phyloP scores from a whole-genome alignment of 1,140 invertebrate genomes.

The Luehdorfia chinensis region DNA sequence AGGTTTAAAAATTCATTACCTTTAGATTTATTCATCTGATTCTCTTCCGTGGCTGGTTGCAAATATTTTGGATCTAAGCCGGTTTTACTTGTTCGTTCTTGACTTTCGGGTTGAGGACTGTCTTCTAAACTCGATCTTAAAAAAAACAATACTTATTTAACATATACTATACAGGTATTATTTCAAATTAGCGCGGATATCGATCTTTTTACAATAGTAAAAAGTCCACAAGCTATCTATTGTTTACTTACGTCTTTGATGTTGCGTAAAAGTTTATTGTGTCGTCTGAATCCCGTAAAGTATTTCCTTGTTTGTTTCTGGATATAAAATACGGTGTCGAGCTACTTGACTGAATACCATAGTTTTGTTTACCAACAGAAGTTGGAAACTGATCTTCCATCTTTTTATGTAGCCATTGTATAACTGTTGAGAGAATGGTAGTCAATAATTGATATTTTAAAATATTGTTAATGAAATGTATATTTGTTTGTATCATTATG shows the following conservation, averaged over 20 bases:
- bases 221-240: too few relatives aligned
- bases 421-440: slow-evolving; percentile 50
- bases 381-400: slow-evolving; percentile 43
- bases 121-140: slow-evolving; percentile 57
- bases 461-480: too few relatives aligned
- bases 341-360: slow-evolving; percentile 39
- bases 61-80: slow-evolving; percentile 71
- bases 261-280: slow-evolving; percentile 68
- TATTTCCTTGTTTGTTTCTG: slow-evolving; percentile 35
- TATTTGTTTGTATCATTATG: too few relatives aligned
- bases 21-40: slow-evolving; percentile 28
- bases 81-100: slow-evolving; percentile 27
- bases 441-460: too few relatives aligned
- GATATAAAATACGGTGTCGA: slow-evolving; percentile 60
- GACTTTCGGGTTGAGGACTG: slow-evolving; percentile 31
- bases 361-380: slow-evolving; percentile 24
- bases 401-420: slow-evolving; percentile 75
- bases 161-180: too few relatives aligned
- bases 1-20: too few relatives aligned
- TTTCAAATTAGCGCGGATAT: too few relatives aligned
- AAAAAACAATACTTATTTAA: slow-evolving; percentile 20
- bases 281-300: slow-evolving; percentile 48
- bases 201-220: too few relatives aligned
- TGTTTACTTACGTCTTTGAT: slow-evolving; percentile 50
- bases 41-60: slow-evolving; percentile 44